A percentile compares a stretch with the other conserved stretches of the same genome.
Conservation (phyloP, 2,797 vertebrate species). For the Pangasius macronema region DNA sequence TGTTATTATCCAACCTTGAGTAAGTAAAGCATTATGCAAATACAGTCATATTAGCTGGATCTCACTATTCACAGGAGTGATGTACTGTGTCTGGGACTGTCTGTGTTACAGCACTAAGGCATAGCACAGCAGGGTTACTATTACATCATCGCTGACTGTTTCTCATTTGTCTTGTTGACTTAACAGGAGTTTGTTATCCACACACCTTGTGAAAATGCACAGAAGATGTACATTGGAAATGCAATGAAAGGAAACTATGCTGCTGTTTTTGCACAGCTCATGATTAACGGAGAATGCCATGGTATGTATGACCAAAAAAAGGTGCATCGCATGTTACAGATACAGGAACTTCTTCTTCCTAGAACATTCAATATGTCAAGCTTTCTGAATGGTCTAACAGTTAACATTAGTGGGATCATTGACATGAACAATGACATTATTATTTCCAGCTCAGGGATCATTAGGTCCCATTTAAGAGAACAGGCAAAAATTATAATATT, state of each 20-base stretch:
- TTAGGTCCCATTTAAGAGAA: not conserved
- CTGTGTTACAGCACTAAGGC: not conserved
- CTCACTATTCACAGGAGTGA: not conserved
- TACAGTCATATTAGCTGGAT: not conserved
- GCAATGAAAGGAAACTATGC: constrained; percentile 64
- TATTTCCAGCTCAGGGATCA: not conserved
- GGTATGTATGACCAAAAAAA: constrained; percentile 53
- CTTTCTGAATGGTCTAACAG: not conserved
- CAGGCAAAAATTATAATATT: too few relatives aligned
- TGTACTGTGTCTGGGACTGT: not conserved
- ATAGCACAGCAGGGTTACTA: not conserved
- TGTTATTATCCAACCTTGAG: too few relatives aligned
- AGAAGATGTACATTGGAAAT: constrained; percentile 72
- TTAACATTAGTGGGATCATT: not conserved
- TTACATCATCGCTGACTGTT: not conserved
- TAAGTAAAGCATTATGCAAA: not conserved
- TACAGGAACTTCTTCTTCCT: not conserved
- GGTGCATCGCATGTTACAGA: not conserved
- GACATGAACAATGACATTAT: not conserved
- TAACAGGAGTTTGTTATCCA: constrained; percentile 70
- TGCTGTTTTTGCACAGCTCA: constrained; percentile 69
- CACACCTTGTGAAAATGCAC: constrained; percentile 60
- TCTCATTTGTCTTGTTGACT: constrained; percentile 12
- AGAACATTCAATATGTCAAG: not conserved
- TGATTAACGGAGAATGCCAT: constrained; percentile 62